phyloP scores from a whole-genome alignment of 2,888 invertebrate genomes.

The Conomelus anceps region DNA sequence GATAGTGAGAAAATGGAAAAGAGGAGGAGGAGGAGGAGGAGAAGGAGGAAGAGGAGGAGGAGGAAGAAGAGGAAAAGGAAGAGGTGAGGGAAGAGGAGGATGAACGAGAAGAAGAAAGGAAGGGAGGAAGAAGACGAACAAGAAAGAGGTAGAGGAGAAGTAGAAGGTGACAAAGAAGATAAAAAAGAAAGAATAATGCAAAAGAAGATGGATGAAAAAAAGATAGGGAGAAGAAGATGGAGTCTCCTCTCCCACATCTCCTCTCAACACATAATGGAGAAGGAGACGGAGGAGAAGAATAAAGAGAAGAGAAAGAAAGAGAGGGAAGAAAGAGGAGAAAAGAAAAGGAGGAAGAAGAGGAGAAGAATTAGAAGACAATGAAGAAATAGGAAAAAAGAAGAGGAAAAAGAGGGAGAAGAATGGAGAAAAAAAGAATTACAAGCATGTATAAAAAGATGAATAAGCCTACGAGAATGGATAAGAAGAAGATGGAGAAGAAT shows the following conservation, averaged over 20 bases:
- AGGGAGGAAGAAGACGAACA: not conserved
- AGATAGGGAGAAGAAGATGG: no score
- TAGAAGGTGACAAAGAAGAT: not conserved
- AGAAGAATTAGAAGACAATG: no score
- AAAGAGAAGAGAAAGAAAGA: not conserved
- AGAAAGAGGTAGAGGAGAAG: not conserved
- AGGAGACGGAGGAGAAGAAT: not conserved
- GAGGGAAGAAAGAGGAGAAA: not conserved
- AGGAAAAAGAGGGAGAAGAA: no score
- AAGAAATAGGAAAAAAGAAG: no score
- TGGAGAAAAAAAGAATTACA: no score
- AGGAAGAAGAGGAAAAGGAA: not conserved
- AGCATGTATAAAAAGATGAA: no score
- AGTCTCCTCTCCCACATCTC: no score
- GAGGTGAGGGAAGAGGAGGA: no score
- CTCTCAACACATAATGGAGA: no score
- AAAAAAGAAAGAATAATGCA: not conserved
- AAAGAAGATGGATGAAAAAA: not conserved
- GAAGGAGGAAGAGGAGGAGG: not conserved
- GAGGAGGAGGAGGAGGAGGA: not conserved
- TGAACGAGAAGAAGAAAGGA: not conserved
- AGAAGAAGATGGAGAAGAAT: no score
- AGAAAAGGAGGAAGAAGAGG: no score
- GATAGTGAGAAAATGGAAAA: not conserved
- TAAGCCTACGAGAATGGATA: no score